Conservation (phyloP, 1,140 invertebrate species). For the Diorhabda sublineata region DNA sequence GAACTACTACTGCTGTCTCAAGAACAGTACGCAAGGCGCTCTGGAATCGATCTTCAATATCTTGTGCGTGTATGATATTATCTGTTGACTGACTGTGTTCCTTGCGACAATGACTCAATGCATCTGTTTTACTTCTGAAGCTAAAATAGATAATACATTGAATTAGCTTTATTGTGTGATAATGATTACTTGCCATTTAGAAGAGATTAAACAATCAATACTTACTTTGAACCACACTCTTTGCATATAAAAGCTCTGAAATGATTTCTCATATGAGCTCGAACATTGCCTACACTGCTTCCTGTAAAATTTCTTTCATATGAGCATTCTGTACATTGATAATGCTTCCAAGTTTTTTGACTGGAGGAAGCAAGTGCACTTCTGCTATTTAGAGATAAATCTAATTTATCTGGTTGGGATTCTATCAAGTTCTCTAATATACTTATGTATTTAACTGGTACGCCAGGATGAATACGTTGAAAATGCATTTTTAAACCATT, state of each 20-base stretch:
- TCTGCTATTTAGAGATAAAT: not conserved
- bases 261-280: constrained; percentile 29
- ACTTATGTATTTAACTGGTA: constrained; percentile 11
- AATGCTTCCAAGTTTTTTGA: constrained; percentile 12
- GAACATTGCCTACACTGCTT: constrained; percentile 11
- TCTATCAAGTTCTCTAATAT: not conserved
- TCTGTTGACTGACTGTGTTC: not conserved
- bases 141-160: not conserved
- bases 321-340: constrained; percentile 25
- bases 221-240: constrained; percentile 17
- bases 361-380: not conserved
- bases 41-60: constrained; percentile 4
- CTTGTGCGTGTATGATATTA: constrained; percentile 1
- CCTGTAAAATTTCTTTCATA: constrained; percentile 13
- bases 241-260: constrained; percentile 27
- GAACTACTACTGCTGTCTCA: not conserved
- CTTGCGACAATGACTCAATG: constrained; percentile 4
- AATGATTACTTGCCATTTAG: not conserved
- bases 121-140: constrained; percentile 4
- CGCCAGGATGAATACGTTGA: constrained; percentile 13
- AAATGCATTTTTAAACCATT: constrained; percentile 23
- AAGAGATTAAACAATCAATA: not conserved
- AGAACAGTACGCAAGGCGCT: not conserved
- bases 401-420: not conserved
- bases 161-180: no score